Conservation (phyloP, 2,113 vertebrate species). For the Semnornis frantzii region DNA sequence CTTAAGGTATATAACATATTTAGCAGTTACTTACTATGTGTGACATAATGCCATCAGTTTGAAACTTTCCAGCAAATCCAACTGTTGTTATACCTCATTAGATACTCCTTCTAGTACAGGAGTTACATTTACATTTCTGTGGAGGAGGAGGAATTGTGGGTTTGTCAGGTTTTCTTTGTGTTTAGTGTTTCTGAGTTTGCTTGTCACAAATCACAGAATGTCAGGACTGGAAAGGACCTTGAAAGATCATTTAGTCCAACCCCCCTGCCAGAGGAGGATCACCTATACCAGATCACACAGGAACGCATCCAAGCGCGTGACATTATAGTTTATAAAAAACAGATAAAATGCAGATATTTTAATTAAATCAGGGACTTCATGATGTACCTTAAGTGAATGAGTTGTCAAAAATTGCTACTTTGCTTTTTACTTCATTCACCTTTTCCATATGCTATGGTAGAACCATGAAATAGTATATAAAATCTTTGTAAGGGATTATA, state of each 20-base stretch:
- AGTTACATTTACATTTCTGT: not conserved
- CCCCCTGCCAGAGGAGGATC: too few species aligned
- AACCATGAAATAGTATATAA: not conserved
- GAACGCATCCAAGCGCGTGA: too few species aligned
- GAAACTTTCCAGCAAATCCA: not conserved
- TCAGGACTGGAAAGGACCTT: too few species aligned
- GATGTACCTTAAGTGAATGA: not conserved
- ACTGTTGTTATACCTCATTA: not conserved
- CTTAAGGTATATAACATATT: slow-evolving; percentile 85
- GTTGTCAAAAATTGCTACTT: not conserved
- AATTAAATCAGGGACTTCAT: not conserved
- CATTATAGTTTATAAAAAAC: not conserved
- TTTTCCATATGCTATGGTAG: not conserved
- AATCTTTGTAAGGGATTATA: not conserved
- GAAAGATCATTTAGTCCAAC: too few species aligned
- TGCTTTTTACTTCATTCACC: not conserved
- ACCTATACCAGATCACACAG: too few species aligned
- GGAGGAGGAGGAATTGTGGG: not conserved
- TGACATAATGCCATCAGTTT: not conserved
- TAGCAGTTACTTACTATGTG: not conserved
- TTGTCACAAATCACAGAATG: not conserved
- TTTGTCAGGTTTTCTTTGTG: not conserved
- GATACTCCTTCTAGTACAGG: not conserved
- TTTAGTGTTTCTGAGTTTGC: not conserved
- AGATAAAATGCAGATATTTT: not conserved